Evolutionary conservation across 2,888 invertebrate species (phyloP).

Genomic region (Hipparchia sbordonii): DNA sequence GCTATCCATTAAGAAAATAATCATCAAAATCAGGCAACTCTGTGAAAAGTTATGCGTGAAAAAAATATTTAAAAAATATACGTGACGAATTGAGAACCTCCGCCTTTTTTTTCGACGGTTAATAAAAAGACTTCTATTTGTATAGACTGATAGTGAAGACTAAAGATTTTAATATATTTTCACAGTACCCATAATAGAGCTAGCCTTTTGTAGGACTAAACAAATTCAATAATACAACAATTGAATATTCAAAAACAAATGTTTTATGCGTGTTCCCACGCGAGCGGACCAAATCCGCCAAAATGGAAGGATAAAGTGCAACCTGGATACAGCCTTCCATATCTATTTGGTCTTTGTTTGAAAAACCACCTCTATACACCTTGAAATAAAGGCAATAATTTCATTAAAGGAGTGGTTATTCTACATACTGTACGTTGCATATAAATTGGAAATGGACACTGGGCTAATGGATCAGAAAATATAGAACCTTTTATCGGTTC

Average conservation of each 20-base stretch:
- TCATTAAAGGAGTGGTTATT: not conserved
- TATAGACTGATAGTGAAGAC: too few relatives aligned
- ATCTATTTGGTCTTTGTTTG: not conserved
- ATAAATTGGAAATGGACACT: constrained; percentile 41
- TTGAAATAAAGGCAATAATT: constrained; percentile 1
- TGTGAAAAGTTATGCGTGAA: too few relatives aligned
- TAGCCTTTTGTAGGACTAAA: not conserved
- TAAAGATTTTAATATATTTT: too few relatives aligned
- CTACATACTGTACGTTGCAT: constrained; percentile 15
- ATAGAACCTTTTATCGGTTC: constrained; percentile 43
- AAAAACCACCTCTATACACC: not conserved
- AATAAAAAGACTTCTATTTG: too few relatives aligned
- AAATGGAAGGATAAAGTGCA: constrained; percentile 40
- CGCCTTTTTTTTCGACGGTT: too few relatives aligned
- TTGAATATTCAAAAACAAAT: constrained; percentile 18
- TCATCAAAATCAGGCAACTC: too few relatives aligned
- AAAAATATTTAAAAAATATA: too few relatives aligned
- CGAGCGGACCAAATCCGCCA: constrained; percentile 34
- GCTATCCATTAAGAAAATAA: too few relatives aligned
- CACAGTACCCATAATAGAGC: not conserved
- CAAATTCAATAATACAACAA: constrained; percentile 6
- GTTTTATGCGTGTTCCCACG: constrained; percentile 19
- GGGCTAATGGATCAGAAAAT: constrained; percentile 54
- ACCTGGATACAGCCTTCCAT: constrained; percentile 3
- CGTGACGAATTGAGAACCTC: too few relatives aligned